These are phyloP conservation scores for Drosophila aff. DNA, from an alignment of 1,140 invertebrate species.

Conservation along the genomic window DNA sequence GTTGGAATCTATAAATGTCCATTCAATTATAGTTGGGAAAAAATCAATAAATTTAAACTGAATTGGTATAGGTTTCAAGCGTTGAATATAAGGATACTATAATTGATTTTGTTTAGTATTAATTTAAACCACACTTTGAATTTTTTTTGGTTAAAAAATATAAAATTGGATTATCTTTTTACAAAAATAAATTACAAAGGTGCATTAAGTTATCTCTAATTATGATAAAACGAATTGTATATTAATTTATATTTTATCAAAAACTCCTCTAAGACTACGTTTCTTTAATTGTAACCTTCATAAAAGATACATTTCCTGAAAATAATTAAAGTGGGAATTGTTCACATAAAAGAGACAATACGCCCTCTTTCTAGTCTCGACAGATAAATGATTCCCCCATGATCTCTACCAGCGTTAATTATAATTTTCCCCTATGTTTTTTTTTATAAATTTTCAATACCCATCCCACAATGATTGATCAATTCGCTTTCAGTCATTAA, in stretches of 20 bases:
- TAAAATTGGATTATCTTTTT: too few species aligned
- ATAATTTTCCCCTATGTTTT: neutral
- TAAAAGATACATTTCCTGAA: neutral
- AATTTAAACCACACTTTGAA: too few species aligned
- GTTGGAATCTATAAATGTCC: neutral
- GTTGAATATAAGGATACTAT: neutral
- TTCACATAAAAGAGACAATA: slow-evolving; percentile 1
- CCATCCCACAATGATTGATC: slow-evolving; percentile 14
- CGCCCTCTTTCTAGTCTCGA: neutral
- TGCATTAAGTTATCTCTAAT: too few species aligned
- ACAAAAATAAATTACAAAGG: too few species aligned
- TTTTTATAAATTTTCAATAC: slow-evolving; percentile 1
- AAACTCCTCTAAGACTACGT: neutral
- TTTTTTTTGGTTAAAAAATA: too few species aligned
- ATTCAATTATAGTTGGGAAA: neutral
- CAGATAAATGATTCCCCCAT: slow-evolving; percentile 4
- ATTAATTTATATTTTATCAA: neutral
- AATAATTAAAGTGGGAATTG: slow-evolving; percentile 4
- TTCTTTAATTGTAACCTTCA: neutral
- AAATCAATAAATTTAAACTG: neutral
- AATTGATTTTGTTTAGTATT: neutral
- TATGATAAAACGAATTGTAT: too few species aligned
- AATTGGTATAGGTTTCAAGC: neutral
- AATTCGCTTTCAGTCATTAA: slow-evolving; percentile 12
- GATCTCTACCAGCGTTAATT: slow-evolving; percentile 5